A percentile compares a stretch with the other conserved stretches of the same genome.
phyloP scores from a whole-genome alignment of 2,888 invertebrate species.

The Nymphalis c-album region DNA sequence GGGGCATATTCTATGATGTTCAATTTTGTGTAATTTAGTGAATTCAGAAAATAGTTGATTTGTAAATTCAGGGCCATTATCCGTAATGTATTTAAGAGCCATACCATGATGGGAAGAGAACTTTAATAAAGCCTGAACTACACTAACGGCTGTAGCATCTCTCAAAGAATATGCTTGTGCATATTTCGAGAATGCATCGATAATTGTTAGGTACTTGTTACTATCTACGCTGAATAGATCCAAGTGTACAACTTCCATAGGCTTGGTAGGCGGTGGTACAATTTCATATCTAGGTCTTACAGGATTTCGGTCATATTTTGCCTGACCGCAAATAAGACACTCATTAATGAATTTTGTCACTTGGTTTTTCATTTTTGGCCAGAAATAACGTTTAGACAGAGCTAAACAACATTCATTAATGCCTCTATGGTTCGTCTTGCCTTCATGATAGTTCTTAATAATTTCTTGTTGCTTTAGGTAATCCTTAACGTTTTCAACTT shows the following conservation, averaged over 20 bases:
- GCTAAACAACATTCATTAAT: conserved; percentile 41
- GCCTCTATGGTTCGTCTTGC: conserved; percentile 43
- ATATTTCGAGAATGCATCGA: conserved; percentile 10
- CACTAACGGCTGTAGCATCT: too few species aligned
- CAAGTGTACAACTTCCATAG: not conserved
- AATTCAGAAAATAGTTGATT: too few species aligned
- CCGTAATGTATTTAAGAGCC: too few species aligned
- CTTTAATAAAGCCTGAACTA: too few species aligned
- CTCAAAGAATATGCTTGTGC: too few species aligned
- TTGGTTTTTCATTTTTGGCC: conserved; percentile 43
- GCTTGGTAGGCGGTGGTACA: conserved; percentile 27
- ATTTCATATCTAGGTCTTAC: conserved; percentile 31
- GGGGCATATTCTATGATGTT: too few species aligned
- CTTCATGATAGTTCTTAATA: conserved; percentile 41
- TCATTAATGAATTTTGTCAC: conserved; percentile 41
- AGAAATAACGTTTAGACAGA: conserved; percentile 39
- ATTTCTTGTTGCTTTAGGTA: conserved; percentile 41
- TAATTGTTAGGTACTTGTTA: conserved; percentile 24
- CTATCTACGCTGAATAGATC: conserved; percentile 1
- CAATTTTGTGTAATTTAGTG: too few species aligned
- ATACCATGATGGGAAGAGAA: too few species aligned
- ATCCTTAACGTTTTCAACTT: conserved; percentile 37
- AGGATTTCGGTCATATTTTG: conserved; percentile 38
- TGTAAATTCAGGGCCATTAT: too few species aligned
- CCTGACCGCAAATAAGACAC: conserved; percentile 30